Conservation (phyloP, 2,888 invertebrate genomes). For the Nomada hirtipes region DNA sequence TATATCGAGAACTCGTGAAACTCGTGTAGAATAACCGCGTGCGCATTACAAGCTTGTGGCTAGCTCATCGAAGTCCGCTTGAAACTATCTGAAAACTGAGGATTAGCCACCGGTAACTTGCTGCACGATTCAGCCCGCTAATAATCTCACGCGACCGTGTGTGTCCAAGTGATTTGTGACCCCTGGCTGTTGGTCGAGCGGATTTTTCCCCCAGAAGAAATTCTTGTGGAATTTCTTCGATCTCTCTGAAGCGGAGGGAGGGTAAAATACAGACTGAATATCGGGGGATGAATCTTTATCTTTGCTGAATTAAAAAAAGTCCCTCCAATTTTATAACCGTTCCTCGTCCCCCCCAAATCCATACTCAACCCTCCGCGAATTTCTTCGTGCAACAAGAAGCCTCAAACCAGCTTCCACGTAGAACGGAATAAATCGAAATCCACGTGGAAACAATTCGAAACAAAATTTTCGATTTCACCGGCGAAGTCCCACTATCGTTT, state of each 20-base stretch:
- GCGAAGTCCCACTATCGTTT: conserved; percentile 2
- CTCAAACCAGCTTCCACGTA: not conserved
- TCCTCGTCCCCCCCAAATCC: no score
- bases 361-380: no score
- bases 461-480: not conserved
- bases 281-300: no score
- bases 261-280: no score
- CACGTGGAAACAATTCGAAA: no score
- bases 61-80: conserved; percentile 54
- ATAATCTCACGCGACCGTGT: conserved; percentile 44
- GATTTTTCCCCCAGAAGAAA: not conserved
- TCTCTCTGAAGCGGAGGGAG: not conserved
- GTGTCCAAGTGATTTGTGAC: conserved; percentile 5
- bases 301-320: no score
- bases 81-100: conserved; percentile 37
- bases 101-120: conserved; percentile 50
- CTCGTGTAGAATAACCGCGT: not conserved
- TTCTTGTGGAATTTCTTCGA: not conserved
- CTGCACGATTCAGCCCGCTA: conserved; percentile 30
- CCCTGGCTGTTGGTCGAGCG: not conserved
- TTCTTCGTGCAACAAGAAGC: not conserved
- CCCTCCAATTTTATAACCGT: no score
- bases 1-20: conserved; percentile 3
- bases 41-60: conserved; percentile 41
- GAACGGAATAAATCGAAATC: not conserved